Evolutionary conservation across 2,113 vertebrate species (phyloP), one percentile per base, ranked within the genome.

Genomic region (Spheniscus mendiculus): DNA sequence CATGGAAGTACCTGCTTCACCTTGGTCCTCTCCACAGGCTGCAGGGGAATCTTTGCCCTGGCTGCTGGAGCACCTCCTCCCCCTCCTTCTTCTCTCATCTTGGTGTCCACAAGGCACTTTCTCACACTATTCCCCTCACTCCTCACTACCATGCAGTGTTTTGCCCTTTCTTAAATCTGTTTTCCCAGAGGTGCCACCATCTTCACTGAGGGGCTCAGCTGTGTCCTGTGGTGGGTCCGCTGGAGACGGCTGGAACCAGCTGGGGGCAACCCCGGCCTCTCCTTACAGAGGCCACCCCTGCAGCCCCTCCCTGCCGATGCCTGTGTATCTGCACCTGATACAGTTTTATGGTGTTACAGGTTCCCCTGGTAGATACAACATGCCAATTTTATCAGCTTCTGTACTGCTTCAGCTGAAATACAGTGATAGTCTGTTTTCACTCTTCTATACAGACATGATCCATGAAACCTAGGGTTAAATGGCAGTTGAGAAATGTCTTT

Each of bases 221-320:
- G 7, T 58, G 20, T 53, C 58, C 22, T 32, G 4, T n/a, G 6
- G 5, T 49, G 47, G 4, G 12, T 30, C 36, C 7, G 9, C 4
- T 59, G 59, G 21, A 85, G 42, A 17, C 2, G 6, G 7, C 19
- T 52, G n/a, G 62, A 76, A 52, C 4, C 15, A 36, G 14, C 62
- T 25, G 5, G 12, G 17, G 5, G 2, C 10, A 76, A 20, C 2
- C 14, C 19, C 1, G 1, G 3, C 2, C 7, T 15, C 42, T 42
- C 42, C 42, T 42, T 42, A 42, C 42, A 42, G 42, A 42, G 14
- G 42, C 44, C 18, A 19, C 44, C 45, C 44, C 40, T 65, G 45
- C 13, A 82, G 17, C 9, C 7, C 11, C 18, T 67, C 14, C 16
- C 42, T 53, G 23, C 27, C 2, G 2, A 7, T 62, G 49, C 15